A percentile compares a stretch with the other conserved stretches of the same genome.
Conservation (phyloP, 2,888 invertebrate genomes). For the Drosophila percnosoma region DNA sequence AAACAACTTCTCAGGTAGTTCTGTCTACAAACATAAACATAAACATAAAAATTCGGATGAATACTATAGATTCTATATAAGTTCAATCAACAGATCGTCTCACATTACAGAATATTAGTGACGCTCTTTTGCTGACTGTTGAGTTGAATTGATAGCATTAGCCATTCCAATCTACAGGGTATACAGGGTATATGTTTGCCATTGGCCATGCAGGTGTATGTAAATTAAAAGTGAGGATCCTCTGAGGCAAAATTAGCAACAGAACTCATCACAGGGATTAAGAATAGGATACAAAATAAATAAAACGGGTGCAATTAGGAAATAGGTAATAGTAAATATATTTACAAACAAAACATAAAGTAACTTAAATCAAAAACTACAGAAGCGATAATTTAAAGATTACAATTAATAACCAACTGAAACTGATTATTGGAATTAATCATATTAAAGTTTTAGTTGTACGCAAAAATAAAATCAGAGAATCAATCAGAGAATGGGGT, state of each 20-base stretch:
- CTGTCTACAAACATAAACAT: not conserved
- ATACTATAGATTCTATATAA: not conserved
- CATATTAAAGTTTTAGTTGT: conserved; percentile 19
- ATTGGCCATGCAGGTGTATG: not conserved
- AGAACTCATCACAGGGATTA: conserved; percentile 31
- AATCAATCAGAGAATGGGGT: conserved; percentile 52
- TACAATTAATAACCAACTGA: conserved; percentile 12
- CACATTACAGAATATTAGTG: not conserved
- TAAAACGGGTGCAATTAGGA: conserved; percentile 52
- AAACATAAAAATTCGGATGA: not conserved
- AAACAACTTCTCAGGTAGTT: not conserved
- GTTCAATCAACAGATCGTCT: not conserved
- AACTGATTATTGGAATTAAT: not conserved
- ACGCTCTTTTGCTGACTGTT: not conserved
- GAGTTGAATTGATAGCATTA: not conserved
- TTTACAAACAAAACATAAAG: conserved; percentile 49
- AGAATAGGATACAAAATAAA: conserved; percentile 22
- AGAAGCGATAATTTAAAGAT: conserved; percentile 29
- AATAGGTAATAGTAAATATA: conserved; percentile 47
- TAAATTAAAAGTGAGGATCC: not conserved
- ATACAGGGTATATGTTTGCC: not conserved
- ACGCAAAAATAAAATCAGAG: conserved; percentile 19
- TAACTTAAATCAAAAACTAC: conserved; percentile 45
- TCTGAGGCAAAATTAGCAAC: not conserved
- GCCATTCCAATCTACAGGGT: not conserved